phyloP scores from a whole-genome alignment of 1,140 invertebrate genomes.

The Drosophila burlai region DNA sequence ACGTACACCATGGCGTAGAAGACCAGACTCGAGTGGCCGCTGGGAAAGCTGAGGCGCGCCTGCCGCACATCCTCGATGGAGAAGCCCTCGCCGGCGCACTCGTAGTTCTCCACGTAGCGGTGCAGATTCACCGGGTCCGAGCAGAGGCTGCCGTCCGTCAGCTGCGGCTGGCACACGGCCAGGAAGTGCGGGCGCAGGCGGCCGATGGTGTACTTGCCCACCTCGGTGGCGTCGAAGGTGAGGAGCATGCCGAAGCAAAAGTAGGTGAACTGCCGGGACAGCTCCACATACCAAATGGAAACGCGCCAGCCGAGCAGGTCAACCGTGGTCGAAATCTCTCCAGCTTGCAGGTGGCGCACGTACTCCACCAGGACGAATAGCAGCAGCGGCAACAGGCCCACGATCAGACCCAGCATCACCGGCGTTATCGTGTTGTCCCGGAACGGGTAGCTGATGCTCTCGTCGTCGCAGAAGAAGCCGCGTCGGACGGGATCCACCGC shows the following conservation, averaged over 20 bases:
- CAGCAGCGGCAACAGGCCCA: constrained; percentile 86
- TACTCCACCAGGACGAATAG: constrained; percentile 69
- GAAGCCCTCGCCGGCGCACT: constrained; percentile 87
- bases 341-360: constrained; percentile 43
- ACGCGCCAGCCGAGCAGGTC: constrained; percentile 77
- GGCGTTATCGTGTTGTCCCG: constrained; percentile 92
- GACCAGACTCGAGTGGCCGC: constrained; percentile 92
- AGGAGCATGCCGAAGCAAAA: constrained; percentile 93
- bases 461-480: constrained; percentile 98
- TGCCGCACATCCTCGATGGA: constrained; percentile 88
- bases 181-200: constrained; percentile 96
- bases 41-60: constrained; percentile 92
- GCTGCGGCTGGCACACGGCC: constrained; percentile 88
- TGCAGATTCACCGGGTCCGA: constrained; percentile 86
- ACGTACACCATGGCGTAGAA: constrained; percentile 92
- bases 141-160: constrained; percentile 86
- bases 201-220: constrained; percentile 97
- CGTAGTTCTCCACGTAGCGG: constrained; percentile 89
- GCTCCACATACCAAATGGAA: constrained; percentile 89
- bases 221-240: constrained; percentile 93
- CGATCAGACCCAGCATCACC: constrained; percentile 90
- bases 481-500: constrained; percentile 92
- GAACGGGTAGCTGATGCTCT: constrained; percentile 95
- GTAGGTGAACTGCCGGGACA: constrained; percentile 89
- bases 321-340: constrained; percentile 40